Evolutionary conservation across 2,888 invertebrate genomes (phyloP), one percentile per base, ranked within the genome.

Genomic region (Drosophila lutescens): DNA sequence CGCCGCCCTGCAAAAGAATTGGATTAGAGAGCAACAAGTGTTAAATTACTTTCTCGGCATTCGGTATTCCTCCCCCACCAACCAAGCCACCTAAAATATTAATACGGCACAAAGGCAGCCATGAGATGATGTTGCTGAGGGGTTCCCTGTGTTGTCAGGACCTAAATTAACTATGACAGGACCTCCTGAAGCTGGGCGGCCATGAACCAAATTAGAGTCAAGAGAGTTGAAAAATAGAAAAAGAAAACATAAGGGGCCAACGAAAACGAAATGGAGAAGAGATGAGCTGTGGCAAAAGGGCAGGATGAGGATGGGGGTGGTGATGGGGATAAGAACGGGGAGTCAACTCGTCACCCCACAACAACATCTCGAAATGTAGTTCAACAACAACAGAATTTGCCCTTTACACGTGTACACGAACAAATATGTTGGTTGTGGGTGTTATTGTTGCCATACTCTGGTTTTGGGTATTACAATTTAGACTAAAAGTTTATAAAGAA

Each of bases 1-100:
- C 98, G 56, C 98, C 98, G 86, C 98, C 98, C 97, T 98, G 93
- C 41, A 49, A 68, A 38, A 13, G 34, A 13, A 36, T 34, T 36
- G 10, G 46, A 40, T 65, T 32, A 50, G 23, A 51, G 30, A 62
- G 80, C 82, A 85, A 82, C 80, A 85, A 85, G 79, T 85, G 72
- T 65, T 40, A 58, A 43, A 66, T 71, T 60, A 47, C 53, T 20
- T 38, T 47, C 59, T 53, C 46, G 49, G 41, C 49, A 41, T 56
- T 53, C 46, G 49, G 38, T 46, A 41, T 65, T 62, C 66, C 15
- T 32, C 43, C 66, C 15, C 26, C 41, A 30, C 44, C 38, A 6
- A 6, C 43, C 38, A 30, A 30, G 30, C 30, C 76, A 41, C 9
- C 60, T 83, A 55, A 71, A 86, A 81, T 84, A 86, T 85, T 79